Conservation (phyloP, 2,888 invertebrate genomes). For the Diaprepes abbreviatus region DNA sequence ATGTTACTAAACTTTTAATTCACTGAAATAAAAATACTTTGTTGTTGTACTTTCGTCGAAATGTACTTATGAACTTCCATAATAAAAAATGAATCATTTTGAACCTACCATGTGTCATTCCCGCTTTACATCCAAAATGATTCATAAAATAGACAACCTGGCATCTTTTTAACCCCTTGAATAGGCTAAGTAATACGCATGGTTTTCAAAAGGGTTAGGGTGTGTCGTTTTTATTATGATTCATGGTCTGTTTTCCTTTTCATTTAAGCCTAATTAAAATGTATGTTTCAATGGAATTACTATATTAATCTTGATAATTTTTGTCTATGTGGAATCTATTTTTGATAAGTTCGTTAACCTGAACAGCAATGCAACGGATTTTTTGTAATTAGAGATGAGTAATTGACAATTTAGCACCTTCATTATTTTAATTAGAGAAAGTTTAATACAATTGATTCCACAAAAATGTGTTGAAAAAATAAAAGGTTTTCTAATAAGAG, state of each 20-base stretch:
- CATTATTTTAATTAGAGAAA: no score
- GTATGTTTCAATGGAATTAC: slow-evolving; percentile 12
- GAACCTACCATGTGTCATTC: neutral
- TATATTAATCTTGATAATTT: slow-evolving; percentile 5
- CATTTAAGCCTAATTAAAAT: slow-evolving; percentile 17
- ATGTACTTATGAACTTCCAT: no score
- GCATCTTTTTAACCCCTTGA: slow-evolving; percentile 10
- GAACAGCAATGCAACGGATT: no score
- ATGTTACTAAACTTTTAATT: no score
- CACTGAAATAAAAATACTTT: no score
- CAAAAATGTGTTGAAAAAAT: no score
- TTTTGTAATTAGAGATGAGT: no score
- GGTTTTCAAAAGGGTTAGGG: slow-evolving; percentile 18
- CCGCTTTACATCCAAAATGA: neutral
- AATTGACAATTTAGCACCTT: no score
- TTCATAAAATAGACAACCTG: slow-evolving; percentile 15
- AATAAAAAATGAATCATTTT: neutral
- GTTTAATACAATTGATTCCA: no score
- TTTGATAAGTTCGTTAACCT: no score
- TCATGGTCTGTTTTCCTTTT: slow-evolving; percentile 12
- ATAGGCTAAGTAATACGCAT: neutral
- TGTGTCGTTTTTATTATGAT: slow-evolving; percentile 25
- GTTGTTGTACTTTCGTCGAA: no score
- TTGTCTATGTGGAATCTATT: neutral
- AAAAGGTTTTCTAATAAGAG: no score